Base-by-base conservation (phyloP, 2,888 invertebrate species). In the Hirtodrosophila cameraria region DNA sequence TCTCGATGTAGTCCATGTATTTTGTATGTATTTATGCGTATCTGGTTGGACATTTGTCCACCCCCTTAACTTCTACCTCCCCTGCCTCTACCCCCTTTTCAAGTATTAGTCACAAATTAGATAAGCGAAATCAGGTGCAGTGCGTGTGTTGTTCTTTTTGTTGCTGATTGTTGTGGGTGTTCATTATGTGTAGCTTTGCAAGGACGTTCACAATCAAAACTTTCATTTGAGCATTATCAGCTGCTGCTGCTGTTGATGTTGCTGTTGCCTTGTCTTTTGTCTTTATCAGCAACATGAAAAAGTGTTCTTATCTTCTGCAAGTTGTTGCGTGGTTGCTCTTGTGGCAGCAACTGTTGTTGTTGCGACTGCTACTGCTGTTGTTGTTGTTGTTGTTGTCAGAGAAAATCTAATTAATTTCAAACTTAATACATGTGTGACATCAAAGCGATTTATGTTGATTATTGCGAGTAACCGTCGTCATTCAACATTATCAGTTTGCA, bases 391-490 rank as follows among this genome's bases (percentile, higher is more conserved):
- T 50, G 53, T 28, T 38, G 53, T 50, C 57, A 54, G 45, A 45
- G 71, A 57, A 62, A 80, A 83, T 83, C 84, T 80, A 81, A 81
- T 81, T 81, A 83, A 80, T 81, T 81, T 81, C 45, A 60, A 62
- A 57, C 48, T 68, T 83, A 81, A 83, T 77, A 77, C 84, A 64
- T 70, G 65, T 83, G 69, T 80, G 81, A 80, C 80, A 83, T 72
- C 69, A 65, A 66, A 62, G 75, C 84, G 80, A 80, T 77, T 81
- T 79, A 79, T 79, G 79, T 36, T 79, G 83, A 79, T 79, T 79
- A 79, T 58, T 38, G 61, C 25, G 12, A 28, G 50, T 20, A 46
- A 38, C 65, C 33, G 46, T 36, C 62, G 58, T 71, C 67, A 71
- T 52, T 71, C n/a, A 50, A 70, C 71, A 71, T 30, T 66, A 71